phyloP scores from a whole-genome alignment of 64 coral and sea anemone species.

The Acropora yongei region DNA sequence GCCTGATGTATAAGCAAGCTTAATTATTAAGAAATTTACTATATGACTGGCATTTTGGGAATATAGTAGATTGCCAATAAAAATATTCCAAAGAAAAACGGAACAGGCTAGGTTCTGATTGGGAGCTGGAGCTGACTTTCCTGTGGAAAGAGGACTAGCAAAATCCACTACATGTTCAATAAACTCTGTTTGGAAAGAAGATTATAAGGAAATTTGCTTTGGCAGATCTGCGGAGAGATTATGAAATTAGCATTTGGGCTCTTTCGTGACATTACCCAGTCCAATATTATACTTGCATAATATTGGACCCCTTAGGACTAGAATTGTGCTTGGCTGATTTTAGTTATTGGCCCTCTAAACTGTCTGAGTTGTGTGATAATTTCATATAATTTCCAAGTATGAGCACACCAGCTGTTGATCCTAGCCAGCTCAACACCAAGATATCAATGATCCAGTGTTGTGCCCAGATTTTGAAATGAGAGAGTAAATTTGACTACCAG shows the following conservation, averaged over 20 bases:
- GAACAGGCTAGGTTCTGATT: not conserved
- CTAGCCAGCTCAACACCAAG: not conserved
- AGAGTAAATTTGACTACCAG: too few relatives aligned
- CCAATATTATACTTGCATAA: not conserved
- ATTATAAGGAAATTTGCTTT: not conserved
- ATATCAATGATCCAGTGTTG: too few relatives aligned
- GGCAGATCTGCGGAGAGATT: not conserved
- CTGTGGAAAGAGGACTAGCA: not conserved
- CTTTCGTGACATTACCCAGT: not conserved
- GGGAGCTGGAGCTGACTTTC: not conserved
- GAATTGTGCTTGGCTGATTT: not conserved
- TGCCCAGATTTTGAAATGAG: too few relatives aligned
- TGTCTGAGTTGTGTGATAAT: too few relatives aligned
- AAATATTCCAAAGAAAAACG: not conserved
- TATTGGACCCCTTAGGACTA: not conserved
- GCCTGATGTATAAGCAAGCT: too few relatives aligned
- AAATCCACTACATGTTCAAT: not conserved
- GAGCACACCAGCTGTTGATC: not conserved
- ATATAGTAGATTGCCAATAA: not conserved
- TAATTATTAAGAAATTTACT: not conserved
- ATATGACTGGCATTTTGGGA: not conserved
- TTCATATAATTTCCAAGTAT: too few relatives aligned
- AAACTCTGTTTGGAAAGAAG: slow-evolving; percentile 7
- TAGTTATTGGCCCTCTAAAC: not conserved
- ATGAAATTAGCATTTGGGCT: slow-evolving; percentile 1